Base-by-base conservation (phyloP, 2,113 vertebrate species). In the Prunella himalayana region DNA sequence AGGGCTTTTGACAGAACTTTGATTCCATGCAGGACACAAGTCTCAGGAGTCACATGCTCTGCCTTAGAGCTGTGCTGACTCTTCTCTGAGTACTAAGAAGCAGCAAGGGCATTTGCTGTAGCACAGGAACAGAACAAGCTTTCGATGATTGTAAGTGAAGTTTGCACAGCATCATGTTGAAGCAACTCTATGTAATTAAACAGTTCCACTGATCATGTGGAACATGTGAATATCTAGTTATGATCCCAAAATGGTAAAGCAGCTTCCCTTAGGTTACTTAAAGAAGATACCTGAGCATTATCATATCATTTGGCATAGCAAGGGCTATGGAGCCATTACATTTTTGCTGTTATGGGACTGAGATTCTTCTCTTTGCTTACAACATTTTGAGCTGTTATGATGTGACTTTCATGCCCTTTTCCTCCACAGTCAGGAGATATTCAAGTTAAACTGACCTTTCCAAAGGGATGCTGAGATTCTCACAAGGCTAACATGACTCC, bases 1-100 rank as follows among this genome's bases (percentile, higher is more conserved):
- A 31, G 17, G 37, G 28, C 71, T 92, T 96, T 88, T 94, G 88
- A 86, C 44, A 93, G 51, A 70, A 78, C 79, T 92, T 94, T 92
- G 91, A 93, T 95, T 76, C 66, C 65, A 59, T 42, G 66, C 60
- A 92, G 63, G 68, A 82, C 68, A 64, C 54, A 66, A 88, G 65
- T 35, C 68, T 91, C 64, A 59, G 49, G 49, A 95, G 41, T 83
- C 81, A 72, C 56, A 73, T 68, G 82, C 49, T 88, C 60, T 90
- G 84, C 57, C 42, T 92, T 63, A 63, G 81, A 95, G 60, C 78
- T 65, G 23, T 27, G 64, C 57, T 56, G 57, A 91, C 71, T 30
- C 63, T 81, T 76, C 63, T 84, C 78, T 9, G 4, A 65, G 49
- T n/a, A 30, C 15, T 45, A 51, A 76, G 76, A 93, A 86, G 50